These are phyloP conservation scores for Nanger granti DNA, from an alignment of 2,113 vertebrate genomes.

Conservation along the genomic window DNA sequence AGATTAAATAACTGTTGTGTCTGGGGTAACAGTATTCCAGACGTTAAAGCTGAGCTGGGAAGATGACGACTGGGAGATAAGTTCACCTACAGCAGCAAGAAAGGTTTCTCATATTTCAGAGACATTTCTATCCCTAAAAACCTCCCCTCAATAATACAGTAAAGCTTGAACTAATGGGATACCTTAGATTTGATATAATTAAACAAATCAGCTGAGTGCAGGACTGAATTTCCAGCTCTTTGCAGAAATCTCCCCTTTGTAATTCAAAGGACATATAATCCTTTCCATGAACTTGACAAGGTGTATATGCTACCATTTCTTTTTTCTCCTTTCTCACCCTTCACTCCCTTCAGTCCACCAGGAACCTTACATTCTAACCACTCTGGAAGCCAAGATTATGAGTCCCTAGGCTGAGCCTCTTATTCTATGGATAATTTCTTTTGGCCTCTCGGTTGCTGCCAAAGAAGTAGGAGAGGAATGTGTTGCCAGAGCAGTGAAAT, in stretches of 20 bases:
- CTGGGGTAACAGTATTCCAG: conserved; percentile 57
- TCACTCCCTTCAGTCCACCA: neutral
- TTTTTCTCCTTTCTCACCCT: neutral
- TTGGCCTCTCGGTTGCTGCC: neutral
- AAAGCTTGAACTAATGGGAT: conserved; percentile 52
- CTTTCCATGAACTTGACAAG: neutral
- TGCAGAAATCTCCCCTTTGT: conserved; percentile 47
- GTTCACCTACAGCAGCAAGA: conserved; percentile 30
- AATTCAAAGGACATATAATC: neutral
- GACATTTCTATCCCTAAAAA: conserved; percentile 23
- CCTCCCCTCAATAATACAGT: conserved; percentile 15
- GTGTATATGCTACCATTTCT: neutral
- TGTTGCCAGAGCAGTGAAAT: neutral
- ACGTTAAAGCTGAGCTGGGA: conserved; percentile 53
- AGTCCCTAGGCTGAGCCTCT: neutral
- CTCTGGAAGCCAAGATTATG: neutral
- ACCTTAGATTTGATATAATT: conserved; percentile 60
- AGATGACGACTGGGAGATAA: conserved; percentile 48
- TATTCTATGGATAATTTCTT: neutral
- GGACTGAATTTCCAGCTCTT: conserved; percentile 49
- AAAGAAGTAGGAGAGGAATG: neutral
- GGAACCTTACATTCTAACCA: neutral
- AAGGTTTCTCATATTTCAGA: conserved; percentile 59
- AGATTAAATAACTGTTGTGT: conserved; percentile 68
- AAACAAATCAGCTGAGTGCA: conserved; percentile 54